Percentiles rank a stretch among this genome's conserved stretches.
phyloP scores from a whole-genome alignment of 1,140 invertebrate genomes.

The Zaprionus gabonicus region DNA sequence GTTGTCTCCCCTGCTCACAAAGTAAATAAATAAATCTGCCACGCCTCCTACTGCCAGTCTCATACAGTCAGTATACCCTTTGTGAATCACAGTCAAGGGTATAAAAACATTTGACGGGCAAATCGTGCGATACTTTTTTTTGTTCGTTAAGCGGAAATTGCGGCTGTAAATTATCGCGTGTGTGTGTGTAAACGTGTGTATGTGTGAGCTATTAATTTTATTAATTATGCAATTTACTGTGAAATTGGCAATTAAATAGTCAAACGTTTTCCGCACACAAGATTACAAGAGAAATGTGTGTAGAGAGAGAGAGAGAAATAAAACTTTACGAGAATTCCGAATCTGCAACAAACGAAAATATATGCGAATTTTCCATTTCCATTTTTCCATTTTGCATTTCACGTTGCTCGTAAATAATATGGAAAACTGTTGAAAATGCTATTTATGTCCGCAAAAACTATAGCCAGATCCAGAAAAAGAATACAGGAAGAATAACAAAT shows the following conservation, averaged over 20 bases:
- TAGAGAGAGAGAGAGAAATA: conserved; percentile 10
- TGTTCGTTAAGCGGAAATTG: conserved; percentile 37
- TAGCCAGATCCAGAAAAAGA: background rate
- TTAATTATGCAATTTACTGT: conserved; percentile 44
- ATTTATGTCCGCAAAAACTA: conserved; percentile 15
- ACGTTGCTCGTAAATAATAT: conserved; percentile 38
- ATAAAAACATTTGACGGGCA: conserved; percentile 2
- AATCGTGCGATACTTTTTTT: conserved; percentile 3
- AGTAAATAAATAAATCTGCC: conserved; percentile 1
- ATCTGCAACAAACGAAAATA: background rate
- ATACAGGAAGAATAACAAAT: conserved; percentile 22
- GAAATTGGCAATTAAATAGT: conserved; percentile 24
- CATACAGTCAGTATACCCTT: background rate
- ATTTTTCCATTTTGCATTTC: conserved; percentile 16
- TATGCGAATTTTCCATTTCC: background rate
- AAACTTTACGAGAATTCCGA: background rate
- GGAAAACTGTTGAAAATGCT: conserved; percentile 30
- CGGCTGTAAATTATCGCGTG: conserved; percentile 16
- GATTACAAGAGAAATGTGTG: conserved; percentile 8
- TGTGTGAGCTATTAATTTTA: conserved; percentile 3
- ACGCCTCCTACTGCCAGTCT: background rate
- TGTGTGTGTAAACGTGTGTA: background rate
- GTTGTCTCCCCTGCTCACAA: conserved; percentile 1
- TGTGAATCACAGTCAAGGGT: background rate
- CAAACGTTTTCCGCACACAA: conserved; percentile 12